phyloP scores from a whole-genome alignment of 2,113 vertebrate species.

The Cervus canadensis region DNA sequence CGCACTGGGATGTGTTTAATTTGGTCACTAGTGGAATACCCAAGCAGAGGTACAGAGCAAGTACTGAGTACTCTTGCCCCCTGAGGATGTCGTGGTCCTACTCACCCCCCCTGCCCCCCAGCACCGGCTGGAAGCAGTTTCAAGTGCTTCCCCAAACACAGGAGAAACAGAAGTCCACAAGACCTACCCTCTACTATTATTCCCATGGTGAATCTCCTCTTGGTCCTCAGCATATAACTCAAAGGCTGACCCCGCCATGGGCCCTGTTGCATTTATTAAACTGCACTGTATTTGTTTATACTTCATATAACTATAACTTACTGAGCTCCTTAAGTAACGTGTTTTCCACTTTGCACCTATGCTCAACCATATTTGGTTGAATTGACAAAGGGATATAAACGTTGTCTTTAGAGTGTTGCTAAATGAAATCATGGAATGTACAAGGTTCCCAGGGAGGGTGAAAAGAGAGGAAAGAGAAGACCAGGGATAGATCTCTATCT shows the following conservation, averaged over 20 bases:
- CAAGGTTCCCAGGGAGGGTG: not conserved
- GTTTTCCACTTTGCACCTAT: not conserved
- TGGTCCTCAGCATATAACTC: not conserved
- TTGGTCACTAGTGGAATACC: not conserved
- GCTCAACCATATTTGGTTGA: not conserved
- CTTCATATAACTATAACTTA: not conserved
- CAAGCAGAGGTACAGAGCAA: not conserved
- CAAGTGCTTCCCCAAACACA: not conserved
- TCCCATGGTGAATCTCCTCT: not conserved
- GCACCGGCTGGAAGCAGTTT: not conserved
- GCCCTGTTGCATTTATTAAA: not conserved
- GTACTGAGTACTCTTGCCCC: not conserved
- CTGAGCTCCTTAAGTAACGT: not conserved
- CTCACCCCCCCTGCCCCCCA: rapidly evolving
- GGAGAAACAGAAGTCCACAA: not conserved
- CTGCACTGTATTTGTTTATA: not conserved
- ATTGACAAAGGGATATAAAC: not conserved
- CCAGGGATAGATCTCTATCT: not conserved
- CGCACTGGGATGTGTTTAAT: not conserved
- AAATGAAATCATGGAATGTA: not conserved
- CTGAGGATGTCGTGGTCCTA: rapidly evolving
- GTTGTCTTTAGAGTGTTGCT: not conserved
- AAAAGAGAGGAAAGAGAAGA: not conserved
- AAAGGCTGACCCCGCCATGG: not conserved
- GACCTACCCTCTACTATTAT: not conserved